Base-by-base conservation (phyloP, 2,113 vertebrate genomes). In the Platysteira castanea region DNA sequence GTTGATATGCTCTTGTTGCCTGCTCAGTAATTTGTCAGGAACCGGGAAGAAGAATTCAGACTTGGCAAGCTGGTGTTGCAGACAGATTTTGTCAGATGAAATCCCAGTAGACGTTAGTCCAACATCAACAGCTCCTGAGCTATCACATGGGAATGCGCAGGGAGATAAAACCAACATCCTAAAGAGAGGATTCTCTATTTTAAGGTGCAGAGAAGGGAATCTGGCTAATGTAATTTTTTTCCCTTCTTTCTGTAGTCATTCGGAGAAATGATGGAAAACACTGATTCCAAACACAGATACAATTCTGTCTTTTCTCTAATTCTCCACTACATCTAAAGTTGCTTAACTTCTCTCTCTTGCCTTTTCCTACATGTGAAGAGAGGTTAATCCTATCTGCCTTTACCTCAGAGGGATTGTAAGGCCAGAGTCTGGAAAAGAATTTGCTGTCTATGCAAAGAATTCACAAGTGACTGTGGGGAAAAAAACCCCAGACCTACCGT, bases 51-150 rank as follows among this genome's bases (percentile, higher is more conserved):
- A 80, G 94, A 90, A 96, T 95, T 79, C 84, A 93, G 87, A 96
- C 96, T 96, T 97, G 94, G 94, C 95, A 96, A 89, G 94, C 86
- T 60, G 84, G 46, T 74, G 87, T 65, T 92, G 87, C 89, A 95
- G 96, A 96, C 93, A 95, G 84, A 96, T 70, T 93, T 68, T 95
- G 90, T 94, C 92, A 86, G 86, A 95, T 95, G 92, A 96, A 96
- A 95, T 96, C 96, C 93, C 96, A 90, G 69, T 30, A 89, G 90
- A 96, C 33, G 0, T 89, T 93, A 96, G 87, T 71, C 74, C 94
- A 97, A 94, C 61, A 93, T 97, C 92, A 96, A 88, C 89, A 96
- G 90, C 84, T 95, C 87, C 94, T 92, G 94, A 95, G 95, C 91
- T 93, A 94, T 96, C 94, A 67, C 94, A 94, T 95, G 93, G 95